Conservation (phyloP, 2,797 vertebrate species). For the Cynopterus sphinx region DNA sequence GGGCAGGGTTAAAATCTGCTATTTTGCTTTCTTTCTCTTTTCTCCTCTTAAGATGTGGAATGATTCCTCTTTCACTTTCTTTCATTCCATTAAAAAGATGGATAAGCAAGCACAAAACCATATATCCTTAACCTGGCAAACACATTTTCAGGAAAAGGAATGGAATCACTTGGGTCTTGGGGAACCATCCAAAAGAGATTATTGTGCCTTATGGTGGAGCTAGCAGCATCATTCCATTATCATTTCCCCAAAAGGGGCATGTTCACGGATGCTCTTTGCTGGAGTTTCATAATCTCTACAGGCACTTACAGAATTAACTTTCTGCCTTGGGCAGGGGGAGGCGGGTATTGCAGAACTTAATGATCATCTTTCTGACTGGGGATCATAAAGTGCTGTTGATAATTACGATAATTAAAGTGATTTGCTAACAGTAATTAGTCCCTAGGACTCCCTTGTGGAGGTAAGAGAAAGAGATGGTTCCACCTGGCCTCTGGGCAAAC, state of each 20-base stretch:
- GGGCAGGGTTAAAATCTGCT: constrained; percentile 35
- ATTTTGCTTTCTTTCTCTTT: constrained; percentile 20
- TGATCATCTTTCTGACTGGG: constrained; percentile 57
- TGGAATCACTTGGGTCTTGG: not conserved
- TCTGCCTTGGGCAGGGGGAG: not conserved
- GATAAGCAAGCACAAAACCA: not conserved
- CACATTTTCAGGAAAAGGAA: not conserved
- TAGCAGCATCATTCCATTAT: not conserved
- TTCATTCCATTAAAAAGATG: constrained; percentile 14
- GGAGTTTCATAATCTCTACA: constrained; percentile 14
- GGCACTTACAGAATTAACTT: constrained; percentile 40
- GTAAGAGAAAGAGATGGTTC: constrained; percentile 39
- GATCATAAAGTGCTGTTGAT: constrained; percentile 63
- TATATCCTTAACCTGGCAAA: not conserved
- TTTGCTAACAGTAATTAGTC: constrained; percentile 70
- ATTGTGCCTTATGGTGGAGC: not conserved
- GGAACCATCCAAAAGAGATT: constrained; percentile 22
- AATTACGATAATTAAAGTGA: constrained; percentile 73
- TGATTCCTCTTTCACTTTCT: not conserved
- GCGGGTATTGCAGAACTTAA: constrained; percentile 39
- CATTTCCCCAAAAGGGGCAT: not conserved
- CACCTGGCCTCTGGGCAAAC: constrained; percentile 25
- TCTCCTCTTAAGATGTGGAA: not conserved
- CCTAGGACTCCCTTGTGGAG: constrained; percentile 57
- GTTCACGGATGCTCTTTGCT: not conserved